Base-by-base conservation (phyloP, 2,797 vertebrate genomes). In the Malacoctenus gilli region DNA sequence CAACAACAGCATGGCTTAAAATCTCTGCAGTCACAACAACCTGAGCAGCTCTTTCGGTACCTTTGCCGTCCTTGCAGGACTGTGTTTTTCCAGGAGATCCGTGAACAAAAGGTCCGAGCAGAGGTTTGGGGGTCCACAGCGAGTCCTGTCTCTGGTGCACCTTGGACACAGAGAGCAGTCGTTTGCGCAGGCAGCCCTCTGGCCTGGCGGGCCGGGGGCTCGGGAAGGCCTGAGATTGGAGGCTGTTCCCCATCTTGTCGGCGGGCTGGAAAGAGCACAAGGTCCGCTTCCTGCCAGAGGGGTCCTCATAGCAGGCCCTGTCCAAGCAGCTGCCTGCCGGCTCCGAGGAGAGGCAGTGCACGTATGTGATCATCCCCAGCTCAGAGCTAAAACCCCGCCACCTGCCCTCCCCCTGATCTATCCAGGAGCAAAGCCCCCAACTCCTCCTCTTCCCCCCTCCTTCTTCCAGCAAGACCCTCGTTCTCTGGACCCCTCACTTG, bases 71-170 rank as follows among this genome's bases (percentile, higher is more conserved):
- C 40, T 70, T 55, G 71, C 62, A 65, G 53, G 54, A 62, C 32
- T 75, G 64, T 0, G 65, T 72, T 63, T 76, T 79, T 36, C 72
- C 75, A 0, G 19, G 39, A 4, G 59, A 69, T 44, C 58, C 63
- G 53, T 73, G 79, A 42, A 23, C 12, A 11, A 77, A 14, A 1
- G 68, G 83, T 77, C 89, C 89, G 0, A 87, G 86, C 80, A 89
- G 36, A 0, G 90, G 90, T 89, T 94, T 94, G 79, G 92, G 90
- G 23, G 90, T 93, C 95, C 94, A 95, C 47, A 94, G 91, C 43
- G 90, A 92, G 69, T 76, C 88, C 25, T 83, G 87, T 0, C 88
- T 93, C 86, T 92, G 94, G 68, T 90, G 92, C 78, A 91, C 84
- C 79, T 89, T 92, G 39, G 88, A 85, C 62, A 89, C 80, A 0